These are phyloP conservation scores for Ceratotherium simum DNA, from an alignment of 2,113 vertebrate species.

Conservation along the genomic window DNA sequence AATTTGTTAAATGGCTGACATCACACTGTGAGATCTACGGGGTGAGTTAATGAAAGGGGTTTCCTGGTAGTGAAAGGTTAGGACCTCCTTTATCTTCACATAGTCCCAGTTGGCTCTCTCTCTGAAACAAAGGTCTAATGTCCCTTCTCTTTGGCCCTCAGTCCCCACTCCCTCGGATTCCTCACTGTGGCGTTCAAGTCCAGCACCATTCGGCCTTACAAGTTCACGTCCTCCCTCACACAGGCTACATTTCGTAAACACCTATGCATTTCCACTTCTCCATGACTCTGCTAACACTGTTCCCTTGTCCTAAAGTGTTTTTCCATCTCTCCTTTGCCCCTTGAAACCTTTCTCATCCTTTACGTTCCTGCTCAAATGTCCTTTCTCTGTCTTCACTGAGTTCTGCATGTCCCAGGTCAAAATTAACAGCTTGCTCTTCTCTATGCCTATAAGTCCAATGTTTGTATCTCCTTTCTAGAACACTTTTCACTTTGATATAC, in stretches of 20 bases:
- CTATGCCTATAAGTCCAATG: neutral
- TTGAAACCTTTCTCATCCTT: neutral
- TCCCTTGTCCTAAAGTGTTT: neutral
- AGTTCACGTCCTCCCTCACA: neutral
- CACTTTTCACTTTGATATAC: neutral
- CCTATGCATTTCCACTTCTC: neutral
- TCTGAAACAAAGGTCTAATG: neutral
- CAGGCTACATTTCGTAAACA: neutral
- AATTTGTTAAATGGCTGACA: neutral
- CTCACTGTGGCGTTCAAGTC: no score
- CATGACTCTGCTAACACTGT: neutral
- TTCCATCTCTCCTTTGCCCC: neutral
- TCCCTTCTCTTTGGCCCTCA: neutral
- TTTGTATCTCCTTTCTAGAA: neutral
- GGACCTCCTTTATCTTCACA: neutral
- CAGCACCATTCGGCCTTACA: rapidly evolving
- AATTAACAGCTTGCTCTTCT: neutral
- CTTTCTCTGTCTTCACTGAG: neutral
- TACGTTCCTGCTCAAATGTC: neutral
- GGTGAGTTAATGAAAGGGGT: neutral
- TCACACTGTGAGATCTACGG: neutral
- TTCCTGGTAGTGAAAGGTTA: neutral
- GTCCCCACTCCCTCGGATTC: neutral
- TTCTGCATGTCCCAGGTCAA: neutral
- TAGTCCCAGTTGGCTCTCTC: neutral